Evolutionary conservation across 1,140 invertebrate genomes (phyloP).

Genomic region (Notospermus geniculatus): DNA sequence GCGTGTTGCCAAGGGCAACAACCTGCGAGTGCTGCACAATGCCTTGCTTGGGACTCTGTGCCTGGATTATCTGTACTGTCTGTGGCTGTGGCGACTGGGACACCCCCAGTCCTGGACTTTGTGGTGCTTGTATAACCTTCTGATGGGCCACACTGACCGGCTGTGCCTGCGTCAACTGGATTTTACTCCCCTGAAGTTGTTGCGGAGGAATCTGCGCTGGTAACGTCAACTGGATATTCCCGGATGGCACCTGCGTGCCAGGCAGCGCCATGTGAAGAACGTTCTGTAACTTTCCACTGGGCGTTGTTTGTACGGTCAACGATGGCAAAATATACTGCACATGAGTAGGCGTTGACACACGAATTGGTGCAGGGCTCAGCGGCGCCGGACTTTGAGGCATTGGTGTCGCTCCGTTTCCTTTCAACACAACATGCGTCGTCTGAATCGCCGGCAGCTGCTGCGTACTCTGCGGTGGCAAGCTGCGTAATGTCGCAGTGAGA

Average conservation of each 20-base stretch:
- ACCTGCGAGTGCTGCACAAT: too few relatives aligned
- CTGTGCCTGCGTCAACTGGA: background rate
- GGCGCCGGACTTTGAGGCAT: slow-evolving; percentile 16
- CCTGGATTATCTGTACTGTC: too few relatives aligned
- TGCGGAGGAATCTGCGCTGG: background rate
- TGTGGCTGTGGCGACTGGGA: too few relatives aligned
- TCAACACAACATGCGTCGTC: too few relatives aligned
- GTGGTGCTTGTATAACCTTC: too few relatives aligned
- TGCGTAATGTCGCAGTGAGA: slow-evolving; percentile 33
- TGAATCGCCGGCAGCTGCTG: background rate
- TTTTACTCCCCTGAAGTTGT: background rate
- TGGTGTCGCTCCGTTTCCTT: too few relatives aligned
- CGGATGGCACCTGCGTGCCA: slow-evolving; percentile 35
- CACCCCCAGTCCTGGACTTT: too few relatives aligned
- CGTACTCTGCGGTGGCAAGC: slow-evolving; percentile 27
- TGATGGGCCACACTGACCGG: too few relatives aligned
- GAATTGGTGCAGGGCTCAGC: slow-evolving; percentile 14
- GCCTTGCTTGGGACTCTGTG: too few relatives aligned
- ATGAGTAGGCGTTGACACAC: slow-evolving; percentile 36
- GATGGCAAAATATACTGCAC: slow-evolving; percentile 51
- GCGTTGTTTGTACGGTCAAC: slow-evolving; percentile 33
- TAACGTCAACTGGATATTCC: slow-evolving; percentile 30
- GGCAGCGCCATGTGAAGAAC: slow-evolving; percentile 53
- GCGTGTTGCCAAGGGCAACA: background rate
- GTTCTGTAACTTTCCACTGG: slow-evolving; percentile 40